These are phyloP conservation scores for Sphaeramia orbicularis DNA, from an alignment of 2,797 vertebrate genomes.

Conservation along the genomic window DNA sequence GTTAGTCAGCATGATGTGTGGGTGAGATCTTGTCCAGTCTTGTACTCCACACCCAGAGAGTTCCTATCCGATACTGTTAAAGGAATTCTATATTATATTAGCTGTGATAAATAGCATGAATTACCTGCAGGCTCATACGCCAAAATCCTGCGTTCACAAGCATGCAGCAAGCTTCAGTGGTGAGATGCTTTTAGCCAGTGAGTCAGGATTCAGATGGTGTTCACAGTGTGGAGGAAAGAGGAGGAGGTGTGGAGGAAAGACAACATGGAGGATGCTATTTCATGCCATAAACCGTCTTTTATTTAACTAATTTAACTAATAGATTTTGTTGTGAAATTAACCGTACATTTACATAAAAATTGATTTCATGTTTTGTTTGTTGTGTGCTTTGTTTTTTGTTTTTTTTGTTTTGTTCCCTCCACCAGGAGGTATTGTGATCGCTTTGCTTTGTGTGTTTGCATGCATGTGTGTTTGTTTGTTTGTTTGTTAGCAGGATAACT, in stretches of 20 bases:
- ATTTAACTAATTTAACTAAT: too few species aligned
- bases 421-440: too few species aligned
- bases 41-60: constrained; percentile 64
- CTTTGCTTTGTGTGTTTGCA: too few species aligned
- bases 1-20: constrained; percentile 63
- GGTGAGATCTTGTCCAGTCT: constrained; percentile 62
- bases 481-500: too few species aligned
- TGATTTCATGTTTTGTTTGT: too few species aligned
- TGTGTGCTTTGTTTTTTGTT: too few species aligned
- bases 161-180: not conserved
- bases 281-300: too few species aligned
- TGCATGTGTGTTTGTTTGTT: too few species aligned
- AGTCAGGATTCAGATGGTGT: constrained; percentile 37
- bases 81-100: constrained; percentile 14
- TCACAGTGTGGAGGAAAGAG: not conserved
- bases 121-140: constrained; percentile 6
- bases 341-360: too few species aligned
- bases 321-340: too few species aligned
- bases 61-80: constrained; percentile 6
- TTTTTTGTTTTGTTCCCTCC: too few species aligned
- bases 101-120: constrained; percentile 1
- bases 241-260: not conserved
- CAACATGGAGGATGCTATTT: not conserved
- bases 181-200: constrained; percentile 21
- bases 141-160: not conserved